Conservation (phyloP, 2,888 invertebrate genomes). For the Andrena camellia region DNA sequence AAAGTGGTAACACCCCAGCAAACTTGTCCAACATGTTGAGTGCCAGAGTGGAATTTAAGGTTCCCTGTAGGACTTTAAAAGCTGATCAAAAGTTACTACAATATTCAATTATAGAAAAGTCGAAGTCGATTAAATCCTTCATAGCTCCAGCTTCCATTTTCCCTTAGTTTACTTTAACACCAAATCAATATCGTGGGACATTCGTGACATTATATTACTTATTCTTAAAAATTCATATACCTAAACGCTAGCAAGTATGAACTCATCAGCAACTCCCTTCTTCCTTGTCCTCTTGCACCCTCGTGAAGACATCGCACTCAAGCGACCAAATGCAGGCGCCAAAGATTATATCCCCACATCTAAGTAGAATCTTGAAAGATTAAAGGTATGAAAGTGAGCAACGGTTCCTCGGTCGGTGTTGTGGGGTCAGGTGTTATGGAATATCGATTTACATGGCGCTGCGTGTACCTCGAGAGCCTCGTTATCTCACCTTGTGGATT, state of each 20-base stretch:
- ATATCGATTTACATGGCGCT: conserved; percentile 45
- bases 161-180: no score
- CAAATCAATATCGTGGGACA: no score
- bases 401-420: conserved; percentile 9
- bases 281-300: background rate
- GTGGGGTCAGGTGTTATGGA: conserved; percentile 37
- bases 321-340: background rate
- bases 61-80: no score
- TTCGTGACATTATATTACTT: background rate
- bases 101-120: no score
- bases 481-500: conserved; percentile 34
- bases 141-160: no score
- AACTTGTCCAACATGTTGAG: no score
- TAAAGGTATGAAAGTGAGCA: conserved; percentile 4
- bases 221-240: background rate
- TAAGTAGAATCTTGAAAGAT: conserved; percentile 39
- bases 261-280: background rate
- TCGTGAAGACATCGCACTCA: background rate
- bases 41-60: no score
- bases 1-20: no score
- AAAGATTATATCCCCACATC: conserved; percentile 1
- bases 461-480: conserved; percentile 19
- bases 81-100: no score
- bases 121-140: no score
- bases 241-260: background rate